Conservation (phyloP, 2,888 invertebrate genomes). For the Hypsopygia costalis region DNA sequence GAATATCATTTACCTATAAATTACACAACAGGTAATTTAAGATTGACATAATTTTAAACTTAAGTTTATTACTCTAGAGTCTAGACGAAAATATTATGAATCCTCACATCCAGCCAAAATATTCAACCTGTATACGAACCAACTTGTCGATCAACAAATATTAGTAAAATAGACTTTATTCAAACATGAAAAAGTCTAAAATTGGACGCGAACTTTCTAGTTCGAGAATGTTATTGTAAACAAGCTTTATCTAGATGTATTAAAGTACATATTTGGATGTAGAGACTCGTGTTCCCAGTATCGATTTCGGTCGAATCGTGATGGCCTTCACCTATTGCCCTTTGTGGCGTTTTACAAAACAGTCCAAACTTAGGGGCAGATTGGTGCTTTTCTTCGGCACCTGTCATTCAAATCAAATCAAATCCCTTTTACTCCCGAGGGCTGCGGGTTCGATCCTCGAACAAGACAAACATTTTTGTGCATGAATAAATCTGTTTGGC, state of each 20-base stretch:
- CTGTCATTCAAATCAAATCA: constrained; percentile 3
- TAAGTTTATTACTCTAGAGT: no score
- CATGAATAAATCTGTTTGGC: no score
- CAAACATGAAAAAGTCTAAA: not conserved
- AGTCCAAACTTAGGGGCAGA: constrained; percentile 1
- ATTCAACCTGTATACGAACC: constrained; percentile 1
- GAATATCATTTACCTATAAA: no score
- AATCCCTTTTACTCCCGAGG: no score
- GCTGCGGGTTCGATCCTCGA: no score
- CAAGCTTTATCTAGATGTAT: not conserved
- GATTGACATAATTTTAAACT: no score
- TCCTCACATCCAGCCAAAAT: not conserved
- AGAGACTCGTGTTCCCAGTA: not conserved
- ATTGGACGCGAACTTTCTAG: not conserved
- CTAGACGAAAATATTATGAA: constrained; percentile 5
- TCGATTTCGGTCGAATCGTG: constrained; percentile 6
- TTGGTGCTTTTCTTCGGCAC: constrained; percentile 3
- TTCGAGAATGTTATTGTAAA: not conserved
- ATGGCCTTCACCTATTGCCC: constrained; percentile 11
- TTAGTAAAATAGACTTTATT: not conserved
- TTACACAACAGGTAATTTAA: no score
- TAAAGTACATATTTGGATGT: constrained; percentile 2
- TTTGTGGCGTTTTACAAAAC: constrained; percentile 2
- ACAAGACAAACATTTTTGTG: no score
- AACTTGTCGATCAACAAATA: constrained; percentile 1